phyloP scores from a whole-genome alignment of 1,140 invertebrate genomes.

The Conus betulinus region DNA sequence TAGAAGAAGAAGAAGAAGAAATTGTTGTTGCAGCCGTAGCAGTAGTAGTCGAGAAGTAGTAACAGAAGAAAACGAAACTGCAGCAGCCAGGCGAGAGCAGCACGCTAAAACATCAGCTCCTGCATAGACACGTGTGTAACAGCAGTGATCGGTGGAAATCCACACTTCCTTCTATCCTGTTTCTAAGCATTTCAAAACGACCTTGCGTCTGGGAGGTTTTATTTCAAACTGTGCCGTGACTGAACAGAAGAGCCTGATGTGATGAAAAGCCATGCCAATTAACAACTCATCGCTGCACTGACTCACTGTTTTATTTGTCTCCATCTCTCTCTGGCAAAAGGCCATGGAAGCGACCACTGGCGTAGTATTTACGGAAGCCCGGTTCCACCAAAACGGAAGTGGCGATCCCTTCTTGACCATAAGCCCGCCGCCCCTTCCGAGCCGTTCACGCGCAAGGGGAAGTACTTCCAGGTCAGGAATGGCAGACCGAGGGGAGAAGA shows the following conservation, averaged over 20 bases:
- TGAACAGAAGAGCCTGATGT: too few relatives aligned
- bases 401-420: slow-evolving; percentile 54
- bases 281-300: not conserved
- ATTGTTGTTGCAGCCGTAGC: not conserved
- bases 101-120: too few relatives aligned
- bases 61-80: not conserved
- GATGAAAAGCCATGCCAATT: too few relatives aligned
- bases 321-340: slow-evolving; percentile 44
- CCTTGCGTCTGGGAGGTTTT: too few relatives aligned
- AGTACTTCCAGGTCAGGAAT: slow-evolving; percentile 48
- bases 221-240: too few relatives aligned
- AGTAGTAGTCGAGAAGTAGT: not conserved
- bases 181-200: too few relatives aligned
- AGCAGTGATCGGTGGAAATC: too few relatives aligned
- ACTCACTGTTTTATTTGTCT: slow-evolving; percentile 40
- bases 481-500: slow-evolving; percentile 44
- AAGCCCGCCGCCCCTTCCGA: slow-evolving; percentile 47
- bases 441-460: slow-evolving; percentile 40
- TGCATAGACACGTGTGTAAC: too few relatives aligned
- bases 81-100: too few relatives aligned
- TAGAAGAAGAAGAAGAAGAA: too few relatives aligned
- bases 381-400: slow-evolving; percentile 56
- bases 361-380: slow-evolving; percentile 46
- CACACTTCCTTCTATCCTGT: too few relatives aligned
- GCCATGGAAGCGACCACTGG: slow-evolving; percentile 44